Evolutionary conservation across 2,797 vertebrate species (phyloP).

Genomic region (Cryptoprocta ferox): DNA sequence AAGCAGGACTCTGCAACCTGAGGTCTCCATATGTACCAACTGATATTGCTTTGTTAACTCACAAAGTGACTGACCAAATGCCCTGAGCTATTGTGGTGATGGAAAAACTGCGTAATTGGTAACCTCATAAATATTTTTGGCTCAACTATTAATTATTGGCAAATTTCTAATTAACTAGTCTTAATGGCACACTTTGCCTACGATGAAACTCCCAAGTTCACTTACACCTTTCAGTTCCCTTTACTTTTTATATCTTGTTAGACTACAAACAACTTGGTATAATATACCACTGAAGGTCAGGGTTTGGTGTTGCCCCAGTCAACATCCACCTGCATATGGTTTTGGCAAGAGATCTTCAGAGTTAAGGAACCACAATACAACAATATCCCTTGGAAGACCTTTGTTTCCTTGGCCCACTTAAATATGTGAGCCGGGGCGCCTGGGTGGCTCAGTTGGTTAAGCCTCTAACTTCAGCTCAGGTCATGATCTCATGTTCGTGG

Average conservation of each 20-base stretch:
- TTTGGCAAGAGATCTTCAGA: not conserved
- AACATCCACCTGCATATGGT: not conserved
- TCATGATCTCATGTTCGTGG: no score
- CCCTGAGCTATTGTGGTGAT: accelerated
- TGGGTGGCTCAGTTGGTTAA: no score
- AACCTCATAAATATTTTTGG: not conserved
- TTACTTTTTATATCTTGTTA: not conserved
- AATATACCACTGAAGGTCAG: not conserved
- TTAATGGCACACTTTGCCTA: not conserved
- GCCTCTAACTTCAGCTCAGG: no score
- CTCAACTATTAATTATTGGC: not conserved
- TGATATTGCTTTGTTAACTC: not conserved
- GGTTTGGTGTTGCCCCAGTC: not conserved
- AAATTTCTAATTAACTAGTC: not conserved
- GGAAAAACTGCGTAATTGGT: not conserved
- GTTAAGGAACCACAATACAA: not conserved
- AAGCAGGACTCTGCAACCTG: not conserved
- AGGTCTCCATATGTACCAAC: not conserved
- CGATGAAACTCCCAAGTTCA: not conserved
- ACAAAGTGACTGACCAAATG: not conserved
- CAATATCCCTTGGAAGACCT: not conserved
- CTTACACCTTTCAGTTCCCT: not conserved
- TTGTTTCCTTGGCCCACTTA: not conserved
- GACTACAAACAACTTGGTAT: not conserved
- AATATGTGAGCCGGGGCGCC: no score